Conservation (phyloP, 2,888 invertebrate species). For the Lepidocyrtoides sp. region DNA sequence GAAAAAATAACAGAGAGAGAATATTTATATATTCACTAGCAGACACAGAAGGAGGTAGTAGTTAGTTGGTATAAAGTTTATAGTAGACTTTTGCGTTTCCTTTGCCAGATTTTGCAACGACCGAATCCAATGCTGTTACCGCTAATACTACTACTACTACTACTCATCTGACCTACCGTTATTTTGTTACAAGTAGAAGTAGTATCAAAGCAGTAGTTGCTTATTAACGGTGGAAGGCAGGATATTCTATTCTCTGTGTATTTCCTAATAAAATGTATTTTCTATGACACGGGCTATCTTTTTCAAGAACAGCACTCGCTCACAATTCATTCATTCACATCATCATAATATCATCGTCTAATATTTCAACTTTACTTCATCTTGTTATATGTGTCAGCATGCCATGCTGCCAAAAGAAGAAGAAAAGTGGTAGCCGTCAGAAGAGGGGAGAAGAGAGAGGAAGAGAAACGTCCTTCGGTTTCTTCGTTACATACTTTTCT, state of each 20-base stretch:
- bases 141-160: background rate
- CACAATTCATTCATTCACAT: constrained; percentile 67
- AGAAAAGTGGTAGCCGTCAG: background rate
- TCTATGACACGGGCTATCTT: background rate
- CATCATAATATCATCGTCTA: constrained; percentile 61
- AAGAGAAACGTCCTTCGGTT: background rate
- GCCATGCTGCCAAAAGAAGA: constrained; percentile 8
- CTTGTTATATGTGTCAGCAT: constrained; percentile 52
- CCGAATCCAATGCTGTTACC: background rate
- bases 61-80: no score
- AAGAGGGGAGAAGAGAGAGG: background rate
- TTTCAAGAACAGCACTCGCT: constrained; percentile 3
- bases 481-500: constrained; percentile 18
- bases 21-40: no score
- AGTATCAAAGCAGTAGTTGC: no score
- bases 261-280: background rate
- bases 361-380: constrained; percentile 55
- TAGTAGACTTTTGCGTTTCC: constrained; percentile 23
- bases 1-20: constrained; percentile 9
- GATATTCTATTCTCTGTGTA: background rate
- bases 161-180: no score
- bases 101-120: constrained; percentile 3
- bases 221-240: no score
- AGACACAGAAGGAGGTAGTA: no score
- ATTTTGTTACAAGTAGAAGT: no score